Conservation (phyloP, 2,113 vertebrate species). For the Amblyornis subalaris region DNA sequence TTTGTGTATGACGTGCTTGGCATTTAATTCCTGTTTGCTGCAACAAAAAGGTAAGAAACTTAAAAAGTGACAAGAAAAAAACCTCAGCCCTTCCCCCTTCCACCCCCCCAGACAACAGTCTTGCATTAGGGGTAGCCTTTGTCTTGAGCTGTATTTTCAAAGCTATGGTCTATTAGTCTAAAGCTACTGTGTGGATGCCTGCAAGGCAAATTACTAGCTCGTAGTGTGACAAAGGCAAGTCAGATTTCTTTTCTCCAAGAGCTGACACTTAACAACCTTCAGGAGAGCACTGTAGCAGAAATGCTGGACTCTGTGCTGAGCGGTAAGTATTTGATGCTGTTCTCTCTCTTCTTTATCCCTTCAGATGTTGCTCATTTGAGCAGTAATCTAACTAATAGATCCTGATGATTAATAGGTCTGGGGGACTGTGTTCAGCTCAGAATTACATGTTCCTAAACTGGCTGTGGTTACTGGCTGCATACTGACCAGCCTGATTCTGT, state of each 20-base stretch:
- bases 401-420: not conserved
- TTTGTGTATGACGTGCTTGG: constrained; percentile 15
- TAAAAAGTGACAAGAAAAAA: not conserved
- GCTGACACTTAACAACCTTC: constrained; percentile 41
- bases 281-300: constrained; percentile 6
- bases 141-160: constrained; percentile 3
- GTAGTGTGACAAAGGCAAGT: constrained; percentile 50
- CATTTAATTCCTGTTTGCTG: constrained; percentile 29
- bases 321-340: constrained; percentile 8
- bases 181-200: constrained; percentile 14
- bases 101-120: not conserved
- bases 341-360: not conserved
- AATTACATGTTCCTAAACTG: not conserved
- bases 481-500: not conserved
- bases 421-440: not conserved
- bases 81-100: not conserved
- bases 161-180: constrained; percentile 16
- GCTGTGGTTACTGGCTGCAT: not conserved
- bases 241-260: constrained; percentile 12
- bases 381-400: not conserved
- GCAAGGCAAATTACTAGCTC: constrained; percentile 47
- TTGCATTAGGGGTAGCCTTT: constrained; percentile 15
- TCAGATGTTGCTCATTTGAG: not conserved
- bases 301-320: not conserved
- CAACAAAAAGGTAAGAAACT: constrained; percentile 62